A percentile compares a stretch with the other conserved stretches of the same genome.
phyloP scores from a whole-genome alignment of 2,797 vertebrate species.

The Rousettus madagascariensis region DNA sequence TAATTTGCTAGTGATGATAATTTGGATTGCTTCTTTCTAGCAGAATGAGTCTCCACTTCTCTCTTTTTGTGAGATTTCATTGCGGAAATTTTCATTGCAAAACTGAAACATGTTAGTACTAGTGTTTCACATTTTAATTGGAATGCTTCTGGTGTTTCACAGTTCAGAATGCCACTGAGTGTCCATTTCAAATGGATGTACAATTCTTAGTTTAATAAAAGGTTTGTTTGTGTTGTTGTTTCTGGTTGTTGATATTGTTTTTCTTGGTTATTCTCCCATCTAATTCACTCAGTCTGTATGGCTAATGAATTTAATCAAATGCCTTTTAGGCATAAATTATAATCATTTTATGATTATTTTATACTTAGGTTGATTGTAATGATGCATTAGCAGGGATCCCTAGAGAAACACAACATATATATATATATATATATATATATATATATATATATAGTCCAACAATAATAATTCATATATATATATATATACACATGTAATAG shows the following conservation, averaged over 20 bases:
- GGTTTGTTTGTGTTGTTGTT: neutral
- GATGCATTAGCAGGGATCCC: neutral
- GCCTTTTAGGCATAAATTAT: neutral
- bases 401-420: neutral
- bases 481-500: neutral
- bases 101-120: slow-evolving; percentile 14
- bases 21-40: neutral
- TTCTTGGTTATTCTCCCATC: neutral
- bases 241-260: neutral
- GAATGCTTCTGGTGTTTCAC: neutral
- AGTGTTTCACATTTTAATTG: neutral
- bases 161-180: neutral
- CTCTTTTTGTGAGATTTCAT: neutral
- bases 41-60: neutral
- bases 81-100: neutral
- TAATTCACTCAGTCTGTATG: neutral
- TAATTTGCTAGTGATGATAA: neutral
- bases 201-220: neutral
- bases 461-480: too few species aligned
- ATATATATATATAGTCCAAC: too few species aligned
- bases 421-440: neutral
- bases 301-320: neutral
- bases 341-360: slow-evolving; percentile 2
- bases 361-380: neutral
- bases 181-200: neutral